phyloP scores from a whole-genome alignment of 2,113 vertebrate genomes.

The Indri indri region DNA sequence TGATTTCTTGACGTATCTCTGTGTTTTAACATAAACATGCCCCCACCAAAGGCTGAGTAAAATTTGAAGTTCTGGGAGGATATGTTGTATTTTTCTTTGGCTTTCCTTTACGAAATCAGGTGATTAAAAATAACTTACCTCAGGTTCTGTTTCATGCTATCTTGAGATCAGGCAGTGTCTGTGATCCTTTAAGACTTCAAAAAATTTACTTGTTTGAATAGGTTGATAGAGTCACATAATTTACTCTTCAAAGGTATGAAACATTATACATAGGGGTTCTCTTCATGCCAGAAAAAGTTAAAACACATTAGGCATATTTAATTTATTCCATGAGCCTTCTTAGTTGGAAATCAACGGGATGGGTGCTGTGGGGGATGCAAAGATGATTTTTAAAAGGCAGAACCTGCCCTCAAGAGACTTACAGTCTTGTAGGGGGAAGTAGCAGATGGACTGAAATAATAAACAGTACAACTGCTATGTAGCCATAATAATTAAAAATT shows the following conservation, averaged over 20 bases:
- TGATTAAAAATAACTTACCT: not conserved
- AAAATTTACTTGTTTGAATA: not conserved
- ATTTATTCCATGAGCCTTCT: not conserved
- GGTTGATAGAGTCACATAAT: not conserved
- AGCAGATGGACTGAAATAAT: not conserved
- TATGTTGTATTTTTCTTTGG: not conserved
- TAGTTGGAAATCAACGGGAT: not conserved
- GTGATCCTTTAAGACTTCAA: constrained; percentile 17
- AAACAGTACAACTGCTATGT: not conserved
- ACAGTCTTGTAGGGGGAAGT: not conserved
- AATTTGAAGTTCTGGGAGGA: not conserved
- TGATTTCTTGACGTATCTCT: not conserved
- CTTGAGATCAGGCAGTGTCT: not conserved
- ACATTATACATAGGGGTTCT: not conserved
- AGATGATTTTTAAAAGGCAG: not conserved
- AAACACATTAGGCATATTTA: not conserved
- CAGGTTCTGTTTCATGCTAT: constrained; percentile 4
- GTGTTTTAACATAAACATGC: constrained; percentile 4
- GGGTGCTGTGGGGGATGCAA: not conserved
- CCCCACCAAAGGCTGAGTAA: not conserved
- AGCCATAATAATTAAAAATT: no score
- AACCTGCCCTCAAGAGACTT: not conserved
- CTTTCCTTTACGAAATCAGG: not conserved
- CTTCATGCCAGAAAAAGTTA: not conserved
- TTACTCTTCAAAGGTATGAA: not conserved